These are phyloP conservation scores for Scolopax bukidnonensis DNA, from an alignment of 2,797 vertebrate genomes.

Conservation along the genomic window DNA sequence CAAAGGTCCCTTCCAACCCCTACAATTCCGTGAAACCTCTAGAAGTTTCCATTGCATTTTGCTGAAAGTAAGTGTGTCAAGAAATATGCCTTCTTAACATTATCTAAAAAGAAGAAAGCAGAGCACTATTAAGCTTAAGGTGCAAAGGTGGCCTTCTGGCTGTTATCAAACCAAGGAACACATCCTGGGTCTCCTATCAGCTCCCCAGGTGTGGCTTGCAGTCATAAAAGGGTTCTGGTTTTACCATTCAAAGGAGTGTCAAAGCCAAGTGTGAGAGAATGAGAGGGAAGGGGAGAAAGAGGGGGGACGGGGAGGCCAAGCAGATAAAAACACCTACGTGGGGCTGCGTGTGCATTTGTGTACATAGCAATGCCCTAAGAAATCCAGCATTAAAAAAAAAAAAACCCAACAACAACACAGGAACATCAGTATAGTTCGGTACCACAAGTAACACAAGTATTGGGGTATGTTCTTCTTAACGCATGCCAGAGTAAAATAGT, in stretches of 20 bases:
- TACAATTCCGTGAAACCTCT: background rate
- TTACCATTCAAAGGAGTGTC: conserved; percentile 5
- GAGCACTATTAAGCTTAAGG: background rate
- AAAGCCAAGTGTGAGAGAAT: background rate
- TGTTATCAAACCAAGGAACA: background rate
- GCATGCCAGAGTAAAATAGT: background rate
- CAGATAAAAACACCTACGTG: accelerated
- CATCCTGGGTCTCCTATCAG: background rate
- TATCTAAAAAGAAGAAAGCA: background rate
- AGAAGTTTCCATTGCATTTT: background rate
- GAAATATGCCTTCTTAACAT: background rate
- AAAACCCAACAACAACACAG: background rate
- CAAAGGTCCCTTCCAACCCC: too few relatives aligned
- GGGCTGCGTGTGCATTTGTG: background rate
- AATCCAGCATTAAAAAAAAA: background rate
- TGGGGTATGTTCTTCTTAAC: background rate
- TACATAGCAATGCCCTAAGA: background rate
- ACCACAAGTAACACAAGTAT: background rate
- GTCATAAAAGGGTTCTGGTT: background rate
- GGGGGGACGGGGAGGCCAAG: background rate
- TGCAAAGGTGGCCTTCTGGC: background rate
- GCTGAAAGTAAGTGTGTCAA: background rate
- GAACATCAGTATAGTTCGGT: background rate
- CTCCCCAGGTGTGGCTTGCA: background rate
- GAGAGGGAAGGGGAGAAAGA: background rate